Evolutionary conservation across 1,140 invertebrate species (phyloP), one percentile per base, ranked within the genome.

Genomic region (Danaus plexippus): DNA sequence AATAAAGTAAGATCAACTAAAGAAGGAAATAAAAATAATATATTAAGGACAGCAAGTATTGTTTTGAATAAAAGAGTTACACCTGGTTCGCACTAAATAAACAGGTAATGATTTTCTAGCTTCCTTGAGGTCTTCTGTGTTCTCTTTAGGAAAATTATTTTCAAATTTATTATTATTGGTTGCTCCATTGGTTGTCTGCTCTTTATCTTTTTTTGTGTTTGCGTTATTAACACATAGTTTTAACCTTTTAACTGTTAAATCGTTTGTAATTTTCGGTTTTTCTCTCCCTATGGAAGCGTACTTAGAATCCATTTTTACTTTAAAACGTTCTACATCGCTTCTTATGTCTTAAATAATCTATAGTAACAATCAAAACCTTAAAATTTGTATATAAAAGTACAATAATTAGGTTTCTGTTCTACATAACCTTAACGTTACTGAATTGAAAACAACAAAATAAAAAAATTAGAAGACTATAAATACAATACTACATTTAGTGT

Each of bases 221-320:
- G 15, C 43, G 50, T 58, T 57, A 58, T 56, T 64, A 11, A 57
- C 55, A 41, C 48, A 54, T 44, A 79, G 50, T 61, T 84, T 86
- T 54, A 74, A 58, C 52, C 67, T 74, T 57, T 86, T 86, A 12
- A 71, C 66, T 52, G 75, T 77, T 15, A 78, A 45, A 48, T 73
- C 71, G 57, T 71, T 64, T 13, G 61, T 66, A 57, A 52, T 64
- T 54, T 55, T 70, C 11, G 69, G 58, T 58, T 75, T 76, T 51
- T 59, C 61, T 22, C 59, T 66, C 22, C 69, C 77, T 52, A 84
- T 22, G 7, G 69, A 66, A 43, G 65, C 56, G 64, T 86, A 86
- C 66, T 85, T 86, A 43, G 83, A 86, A 77, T 86, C 83, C 83
- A 86, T 86, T 48, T 49, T 64, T 47, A 46, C 48, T 53, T 52